phyloP scores from a whole-genome alignment of 2,797 vertebrate species.

The Podarcis siculus region DNA sequence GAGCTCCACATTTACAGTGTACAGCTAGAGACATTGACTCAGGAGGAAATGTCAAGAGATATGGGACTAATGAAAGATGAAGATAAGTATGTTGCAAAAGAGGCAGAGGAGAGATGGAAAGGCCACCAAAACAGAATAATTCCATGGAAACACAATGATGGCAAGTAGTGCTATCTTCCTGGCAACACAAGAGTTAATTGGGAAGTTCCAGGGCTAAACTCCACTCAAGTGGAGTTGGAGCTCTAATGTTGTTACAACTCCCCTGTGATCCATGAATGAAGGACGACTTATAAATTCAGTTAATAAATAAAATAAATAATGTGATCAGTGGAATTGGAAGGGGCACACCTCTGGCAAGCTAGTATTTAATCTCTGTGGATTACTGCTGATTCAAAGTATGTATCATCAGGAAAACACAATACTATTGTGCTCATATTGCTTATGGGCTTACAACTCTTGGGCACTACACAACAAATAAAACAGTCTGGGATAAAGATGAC shows the following conservation, averaged over 20 bases:
- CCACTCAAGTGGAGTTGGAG: too few species aligned
- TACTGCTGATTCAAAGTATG: not conserved
- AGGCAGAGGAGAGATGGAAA: not conserved
- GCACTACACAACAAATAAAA: not conserved
- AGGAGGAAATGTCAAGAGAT: not conserved
- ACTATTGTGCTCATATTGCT: not conserved
- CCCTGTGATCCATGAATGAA: too few species aligned
- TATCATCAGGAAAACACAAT: not conserved
- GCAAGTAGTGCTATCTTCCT: not conserved
- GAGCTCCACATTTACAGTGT: not conserved
- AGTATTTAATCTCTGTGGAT: not conserved
- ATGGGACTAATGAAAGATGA: not conserved
- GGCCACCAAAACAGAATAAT: not conserved
- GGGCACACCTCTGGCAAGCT: not conserved
- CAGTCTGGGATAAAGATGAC: not conserved
- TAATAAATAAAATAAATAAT: too few species aligned
- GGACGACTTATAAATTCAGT: too few species aligned
- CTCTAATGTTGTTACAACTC: too few species aligned
- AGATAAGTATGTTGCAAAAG: not conserved
- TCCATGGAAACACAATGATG: not conserved
- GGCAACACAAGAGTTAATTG: not conserved
- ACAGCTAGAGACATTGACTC: not conserved
- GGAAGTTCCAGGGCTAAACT: not conserved
- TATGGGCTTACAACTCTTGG: not conserved
- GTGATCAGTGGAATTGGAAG: not conserved